Base-by-base conservation (phyloP, 2,888 invertebrate genomes). In the Rhagium mordax region DNA sequence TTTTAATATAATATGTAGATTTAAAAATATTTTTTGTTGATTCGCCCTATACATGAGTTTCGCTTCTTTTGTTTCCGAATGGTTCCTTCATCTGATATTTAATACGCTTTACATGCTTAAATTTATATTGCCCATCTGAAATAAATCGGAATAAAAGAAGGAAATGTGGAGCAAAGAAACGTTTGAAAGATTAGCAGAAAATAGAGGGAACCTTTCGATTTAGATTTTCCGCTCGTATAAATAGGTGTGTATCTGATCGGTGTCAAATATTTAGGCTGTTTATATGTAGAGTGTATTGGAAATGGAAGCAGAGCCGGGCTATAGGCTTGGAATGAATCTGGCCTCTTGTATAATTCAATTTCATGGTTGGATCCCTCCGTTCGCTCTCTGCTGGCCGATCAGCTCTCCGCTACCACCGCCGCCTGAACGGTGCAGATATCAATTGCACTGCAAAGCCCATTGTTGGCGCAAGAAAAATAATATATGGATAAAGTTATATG, bases 331-430 rank as follows among this genome's bases (percentile, higher is more conserved):
- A 79, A 81, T 80, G 82, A 83, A 84, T 82, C 82, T 82, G 84
- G 84, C 83, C 86, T 85, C 82, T 84, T 85, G 85, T 87, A 88
- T 88, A 88, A 88, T 88, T 88, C 88, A 88, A 88, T 88, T 88
- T 88, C 88, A 88, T 86, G 88, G 85, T 87, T 86, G 87, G 85
- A 87, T 87, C 87, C 87, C 86, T 85, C 78, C 85, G 74, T 75
- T 78, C 72, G 71, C 75, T 75, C 51, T 49, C 62, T 60, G 82
- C 74, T 59, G 76, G 69, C 72, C 84, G 83, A 83, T 84, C 84
- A 82, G 82, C 76, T 71, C 74, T 68, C 76, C 70, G 71, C 74
- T 62, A 72, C 80, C 79, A 76, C 78, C 81, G 77, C 79, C 51
- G 64, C 64, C 78, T 75, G 74, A 60, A n/a, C 29, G 24, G 20